Conservation (phyloP, 2,797 vertebrate genomes). For the Phylloscopus collybita region DNA sequence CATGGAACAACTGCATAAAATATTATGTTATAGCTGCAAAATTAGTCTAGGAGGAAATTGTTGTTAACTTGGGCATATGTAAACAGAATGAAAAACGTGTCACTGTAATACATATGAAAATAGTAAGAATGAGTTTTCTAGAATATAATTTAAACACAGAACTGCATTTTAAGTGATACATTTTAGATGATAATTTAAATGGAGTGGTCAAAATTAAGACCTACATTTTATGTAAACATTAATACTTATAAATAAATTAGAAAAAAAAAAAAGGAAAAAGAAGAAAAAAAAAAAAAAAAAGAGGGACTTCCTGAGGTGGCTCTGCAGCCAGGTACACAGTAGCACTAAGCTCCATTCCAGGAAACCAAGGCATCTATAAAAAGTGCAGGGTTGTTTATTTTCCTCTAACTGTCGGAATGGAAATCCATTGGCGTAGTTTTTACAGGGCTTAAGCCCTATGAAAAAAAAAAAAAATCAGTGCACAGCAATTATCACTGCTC, state of each 20-base stretch:
- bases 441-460: slow-evolving; percentile 66
- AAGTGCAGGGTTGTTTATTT: slow-evolving; percentile 73
- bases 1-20: not conserved
- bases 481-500: slow-evolving; percentile 72
- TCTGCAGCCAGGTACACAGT: slow-evolving; percentile 72
- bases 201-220: slow-evolving; percentile 73
- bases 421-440: slow-evolving; percentile 66
- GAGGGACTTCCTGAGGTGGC: slow-evolving; percentile 76
- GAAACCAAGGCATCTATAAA: slow-evolving; percentile 74
- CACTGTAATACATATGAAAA: slow-evolving; percentile 31
- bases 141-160: slow-evolving; percentile 62
- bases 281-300: not conserved
- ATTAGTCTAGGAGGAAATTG: not conserved
- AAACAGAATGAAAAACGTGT: slow-evolving; percentile 44
- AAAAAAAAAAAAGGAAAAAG: not conserved
- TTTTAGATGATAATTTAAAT: slow-evolving; percentile 66
- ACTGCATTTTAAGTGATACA: slow-evolving; percentile 35
- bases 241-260: slow-evolving; percentile 76
- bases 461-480: slow-evolving; percentile 43
- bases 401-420: slow-evolving; percentile 63
- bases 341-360: slow-evolving; percentile 72
- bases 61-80: slow-evolving; percentile 26
- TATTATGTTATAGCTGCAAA: not conserved
- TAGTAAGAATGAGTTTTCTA: slow-evolving; percentile 25
- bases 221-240: slow-evolving; percentile 75